phyloP scores from a whole-genome alignment of 23 tunicate species.

The Aplidium turbinatum region DNA sequence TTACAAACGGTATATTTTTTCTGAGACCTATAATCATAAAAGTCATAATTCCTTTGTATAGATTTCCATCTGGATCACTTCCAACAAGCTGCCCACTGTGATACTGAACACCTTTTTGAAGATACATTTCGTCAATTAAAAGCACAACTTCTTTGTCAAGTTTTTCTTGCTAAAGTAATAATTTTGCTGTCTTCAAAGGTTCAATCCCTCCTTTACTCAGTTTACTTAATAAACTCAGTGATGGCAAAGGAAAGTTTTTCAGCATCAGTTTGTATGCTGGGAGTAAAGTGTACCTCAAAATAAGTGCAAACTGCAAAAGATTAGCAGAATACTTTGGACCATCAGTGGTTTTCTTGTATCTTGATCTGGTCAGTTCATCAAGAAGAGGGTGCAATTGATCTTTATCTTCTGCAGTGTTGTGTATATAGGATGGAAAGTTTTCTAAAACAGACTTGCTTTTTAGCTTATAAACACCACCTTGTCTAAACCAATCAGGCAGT shows the following conservation, averaged over 20 bases:
- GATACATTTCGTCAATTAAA: not conserved
- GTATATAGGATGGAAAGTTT: no score
- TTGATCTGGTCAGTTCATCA: no score
- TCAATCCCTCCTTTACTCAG: not conserved
- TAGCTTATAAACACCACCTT: no score
- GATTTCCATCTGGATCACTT: conserved; percentile 6
- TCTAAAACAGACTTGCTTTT: no score
- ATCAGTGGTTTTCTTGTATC: no score
- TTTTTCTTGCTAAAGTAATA: not conserved
- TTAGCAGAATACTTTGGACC: no score
- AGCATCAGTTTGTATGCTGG: not conserved
- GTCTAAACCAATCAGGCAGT: no score
- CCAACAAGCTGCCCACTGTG: not conserved
- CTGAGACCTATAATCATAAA: conserved; percentile 6
- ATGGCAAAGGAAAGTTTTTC: not conserved
- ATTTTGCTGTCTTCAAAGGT: conserved; percentile 3
- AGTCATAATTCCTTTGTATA: conserved; percentile 1
- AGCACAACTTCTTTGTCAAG: conserved; percentile 10
- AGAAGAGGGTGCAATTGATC: no score
- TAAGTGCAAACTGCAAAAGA: conserved; percentile 2
- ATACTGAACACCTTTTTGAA: conserved; percentile 3
- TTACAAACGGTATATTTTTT: conserved; percentile 21
- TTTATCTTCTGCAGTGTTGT: no score
- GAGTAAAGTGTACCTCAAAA: not conserved
- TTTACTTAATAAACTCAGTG: conserved; percentile 3